Evolutionary conservation across 2,888 invertebrate genomes (phyloP), one percentile per base, ranked within the genome.

Genomic region (Candidula unifasciata): DNA sequence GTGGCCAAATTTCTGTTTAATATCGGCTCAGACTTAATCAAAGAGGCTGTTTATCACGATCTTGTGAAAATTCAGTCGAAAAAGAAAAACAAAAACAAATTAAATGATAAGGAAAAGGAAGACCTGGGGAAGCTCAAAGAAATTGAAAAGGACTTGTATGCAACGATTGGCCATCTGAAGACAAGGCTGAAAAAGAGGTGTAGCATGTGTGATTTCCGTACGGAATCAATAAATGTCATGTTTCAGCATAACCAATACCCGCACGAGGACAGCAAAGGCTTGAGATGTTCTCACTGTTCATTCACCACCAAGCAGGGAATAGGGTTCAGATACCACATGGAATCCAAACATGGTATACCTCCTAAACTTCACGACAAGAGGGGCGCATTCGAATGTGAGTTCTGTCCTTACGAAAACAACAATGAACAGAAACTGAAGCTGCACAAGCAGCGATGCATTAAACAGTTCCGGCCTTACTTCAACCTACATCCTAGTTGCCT

Each of bases 1-100:
- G 82, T 90, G 81, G 97, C 98, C 13, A 97, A 97, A 93, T 97
- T 98, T 93, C 96, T 98, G 92, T 96, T 97, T 94, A 97, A 97
- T 92, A 97, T 98, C 89, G 98, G 98, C 57, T 95, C 97, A 85
- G 97, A 97, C 93, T 95, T 97, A 88, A 98, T 97, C 2, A 97
- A 97, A 93, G 98, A 98, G 93, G 96, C 96, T 93, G 98, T 98
- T 35, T 98, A 98, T 94, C 96, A 96, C n/a, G 98, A 98, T 94
- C 94, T 98, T 85, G 95, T 98, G 83, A 95, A 97, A 76, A 97
- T 97, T 93, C 95, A 98, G 96, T 96, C 96, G 30, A 96, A 96
- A 89, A 96, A 96, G 88, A 96, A 96, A 85, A 91, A 90, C 74
- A 88, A 87, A 82, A 91, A 91, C 66, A 94, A 95, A 95, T 80